Evolutionary conservation across 2,888 invertebrate genomes (phyloP), one percentile per base, ranked within the genome.

Genomic region (Cepaea hortensis): DNA sequence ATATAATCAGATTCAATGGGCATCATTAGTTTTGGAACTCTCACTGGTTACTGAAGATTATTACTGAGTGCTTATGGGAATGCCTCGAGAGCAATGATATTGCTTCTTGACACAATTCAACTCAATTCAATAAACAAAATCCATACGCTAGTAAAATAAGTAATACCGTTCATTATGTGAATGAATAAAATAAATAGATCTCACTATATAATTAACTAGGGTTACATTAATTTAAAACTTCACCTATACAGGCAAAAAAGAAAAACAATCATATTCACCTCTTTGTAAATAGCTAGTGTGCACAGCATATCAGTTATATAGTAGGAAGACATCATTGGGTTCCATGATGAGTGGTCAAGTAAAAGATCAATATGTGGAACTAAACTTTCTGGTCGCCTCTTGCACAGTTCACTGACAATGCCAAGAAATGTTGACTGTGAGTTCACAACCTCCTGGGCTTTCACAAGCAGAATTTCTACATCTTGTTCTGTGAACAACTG

Each of bases 401-500:
- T 89, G 46, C 87, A 84, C 0, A 90, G 50, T 77, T 87, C 87
- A 3, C 79, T 81, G 50, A 88, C n/a, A 18, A 84, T 88, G 76
- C 87, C 70, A 20, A 90, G 76, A 9, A 87, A 62, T 68, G 18
- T 15, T 18, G 72, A 4, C 80, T 89, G 89, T 11, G 80, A 61
- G 6, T 20, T 75, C 5, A 68, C 23, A 76, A 84, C 82, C 18
- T 88, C 86, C 20, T 85, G 81, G 48, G 85, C 86, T 55, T 89
- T 88, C 15, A 84, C 88, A 46, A 89, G 48, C 72, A 90, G n/a
- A 15, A 82, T 77, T 7, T 81, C 83, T 61, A 88, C 83, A 68
- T 87, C 88, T 62, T 87, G 87, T 9, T 86, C 86, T 20, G 86
- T 88, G 68, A 90, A 86, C 62, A 89, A 83, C 89, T 90, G 86